Conservation (phyloP, 2,797 vertebrate genomes). For the Ctenopoma kingsleyae region DNA sequence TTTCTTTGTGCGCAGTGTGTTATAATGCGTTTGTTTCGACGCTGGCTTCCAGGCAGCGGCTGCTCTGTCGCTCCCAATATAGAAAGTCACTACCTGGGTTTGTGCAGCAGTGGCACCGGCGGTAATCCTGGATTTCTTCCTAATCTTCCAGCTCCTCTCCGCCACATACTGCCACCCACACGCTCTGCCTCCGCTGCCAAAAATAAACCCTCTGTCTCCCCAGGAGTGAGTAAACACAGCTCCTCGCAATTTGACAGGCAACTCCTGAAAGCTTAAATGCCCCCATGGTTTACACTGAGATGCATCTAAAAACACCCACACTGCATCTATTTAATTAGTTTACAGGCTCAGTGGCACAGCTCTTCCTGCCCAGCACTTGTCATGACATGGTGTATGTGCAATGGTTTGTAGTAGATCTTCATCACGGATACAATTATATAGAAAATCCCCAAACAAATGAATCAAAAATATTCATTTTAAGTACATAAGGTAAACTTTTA, state of each 20-base stretch:
- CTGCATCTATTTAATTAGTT: constrained; percentile 51
- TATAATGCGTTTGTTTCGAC: constrained; percentile 26
- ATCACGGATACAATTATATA: not conserved
- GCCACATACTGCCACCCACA: constrained; percentile 15
- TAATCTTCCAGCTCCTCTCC: constrained; percentile 64
- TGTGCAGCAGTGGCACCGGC: constrained; percentile 29
- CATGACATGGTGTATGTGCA: not conserved
- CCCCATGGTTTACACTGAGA: not conserved
- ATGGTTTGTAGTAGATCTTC: not conserved
- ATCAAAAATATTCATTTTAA: not conserved
- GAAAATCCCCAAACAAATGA: not conserved
- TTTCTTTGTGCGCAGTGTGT: not conserved
- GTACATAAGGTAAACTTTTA: not conserved
- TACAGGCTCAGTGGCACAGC: constrained; percentile 47
- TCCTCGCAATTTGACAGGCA: not conserved
- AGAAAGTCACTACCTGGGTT: constrained; percentile 48
- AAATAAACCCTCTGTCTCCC: not conserved
- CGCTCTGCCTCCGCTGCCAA: not conserved
- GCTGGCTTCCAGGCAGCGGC: constrained; percentile 27
- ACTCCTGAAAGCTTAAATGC: no score
- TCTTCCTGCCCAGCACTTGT: not conserved
- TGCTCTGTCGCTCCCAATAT: constrained; percentile 29
- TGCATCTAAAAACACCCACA: not conserved
- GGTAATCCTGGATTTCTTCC: constrained; percentile 77
- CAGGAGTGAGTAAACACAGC: not conserved